phyloP scores from a whole-genome alignment of 2,888 invertebrate genomes.

The Athripsodes cinereus region DNA sequence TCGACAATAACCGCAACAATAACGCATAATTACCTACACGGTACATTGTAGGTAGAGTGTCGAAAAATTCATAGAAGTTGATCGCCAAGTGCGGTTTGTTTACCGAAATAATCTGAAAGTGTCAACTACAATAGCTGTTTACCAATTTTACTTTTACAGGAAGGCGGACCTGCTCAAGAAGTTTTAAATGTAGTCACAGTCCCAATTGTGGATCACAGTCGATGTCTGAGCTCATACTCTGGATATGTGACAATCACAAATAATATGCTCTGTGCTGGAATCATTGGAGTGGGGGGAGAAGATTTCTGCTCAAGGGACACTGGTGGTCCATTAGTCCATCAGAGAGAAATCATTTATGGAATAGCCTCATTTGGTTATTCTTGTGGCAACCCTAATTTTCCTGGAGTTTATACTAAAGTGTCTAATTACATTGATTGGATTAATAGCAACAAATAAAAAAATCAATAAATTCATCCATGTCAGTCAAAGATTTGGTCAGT shows the following conservation, averaged over 20 bases:
- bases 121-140: too few relatives aligned
- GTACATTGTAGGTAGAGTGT: too few relatives aligned
- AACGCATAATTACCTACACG: too few relatives aligned
- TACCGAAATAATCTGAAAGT: too few relatives aligned
- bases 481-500: too few relatives aligned
- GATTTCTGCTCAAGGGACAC: constrained; percentile 53
- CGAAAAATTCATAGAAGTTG: too few relatives aligned
- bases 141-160: neutral
- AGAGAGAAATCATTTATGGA: constrained; percentile 41
- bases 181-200: neutral
- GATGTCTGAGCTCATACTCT: neutral
- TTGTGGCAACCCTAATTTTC: constrained; percentile 40
- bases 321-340: constrained; percentile 50
- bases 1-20: too few relatives aligned
- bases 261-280: constrained; percentile 45
- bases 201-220: neutral
- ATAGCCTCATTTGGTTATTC: constrained; percentile 55
- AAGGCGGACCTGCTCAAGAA: neutral
- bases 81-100: too few relatives aligned
- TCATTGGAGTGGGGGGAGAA: constrained; percentile 34
- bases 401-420: neutral
- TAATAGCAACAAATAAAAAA: neutral
- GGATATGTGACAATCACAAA: constrained; percentile 31
- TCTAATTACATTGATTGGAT: neutral
- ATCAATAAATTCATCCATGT: too few relatives aligned